A percentile compares a stretch with the other conserved stretches of the same genome.
phyloP scores from a whole-genome alignment of 1,140 invertebrate genomes.

The Octopus bimaculoides region DNA sequence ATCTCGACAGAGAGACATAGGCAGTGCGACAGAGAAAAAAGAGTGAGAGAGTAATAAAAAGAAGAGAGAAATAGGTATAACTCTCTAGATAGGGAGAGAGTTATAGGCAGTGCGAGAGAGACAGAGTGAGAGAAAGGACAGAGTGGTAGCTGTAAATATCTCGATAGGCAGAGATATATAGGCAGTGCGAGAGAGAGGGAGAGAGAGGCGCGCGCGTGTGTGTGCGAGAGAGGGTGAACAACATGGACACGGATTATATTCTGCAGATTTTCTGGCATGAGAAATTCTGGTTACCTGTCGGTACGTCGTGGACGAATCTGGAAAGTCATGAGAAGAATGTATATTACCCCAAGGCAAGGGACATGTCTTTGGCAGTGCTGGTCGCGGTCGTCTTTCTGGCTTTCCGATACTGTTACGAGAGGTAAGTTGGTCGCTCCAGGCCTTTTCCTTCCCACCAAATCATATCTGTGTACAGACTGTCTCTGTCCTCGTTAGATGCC shows the following conservation, averaged over 20 bases:
- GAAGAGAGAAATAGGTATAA: not conserved
- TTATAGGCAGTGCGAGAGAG: not conserved
- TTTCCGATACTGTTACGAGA: constrained; percentile 27
- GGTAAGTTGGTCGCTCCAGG: constrained; percentile 21
- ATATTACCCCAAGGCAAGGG: constrained; percentile 25
- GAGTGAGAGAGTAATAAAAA: not conserved
- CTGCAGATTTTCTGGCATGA: constrained; percentile 28
- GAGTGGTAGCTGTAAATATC: too few relatives aligned
- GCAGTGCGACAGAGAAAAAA: not conserved
- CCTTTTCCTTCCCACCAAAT: not conserved
- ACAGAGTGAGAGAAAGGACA: too few relatives aligned
- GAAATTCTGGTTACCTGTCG: constrained; percentile 35
- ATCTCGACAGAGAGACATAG: not conserved
- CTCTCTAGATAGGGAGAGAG: not conserved
- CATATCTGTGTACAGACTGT: too few relatives aligned
- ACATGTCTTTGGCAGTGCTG: constrained; percentile 26
- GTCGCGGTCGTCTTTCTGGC: constrained; percentile 23
- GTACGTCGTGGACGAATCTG: constrained; percentile 28
- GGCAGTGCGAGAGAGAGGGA: too few relatives aligned
- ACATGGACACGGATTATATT: constrained; percentile 13
- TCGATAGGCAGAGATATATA: too few relatives aligned
- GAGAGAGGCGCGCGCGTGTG: too few relatives aligned
- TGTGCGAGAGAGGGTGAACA: not conserved
- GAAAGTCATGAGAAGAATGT: constrained; percentile 24
- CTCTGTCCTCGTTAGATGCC: too few relatives aligned